Evolutionary conservation across 2,888 invertebrate species (phyloP), one percentile per base, ranked within the genome.

Genomic region (Operophtera brumata): DNA sequence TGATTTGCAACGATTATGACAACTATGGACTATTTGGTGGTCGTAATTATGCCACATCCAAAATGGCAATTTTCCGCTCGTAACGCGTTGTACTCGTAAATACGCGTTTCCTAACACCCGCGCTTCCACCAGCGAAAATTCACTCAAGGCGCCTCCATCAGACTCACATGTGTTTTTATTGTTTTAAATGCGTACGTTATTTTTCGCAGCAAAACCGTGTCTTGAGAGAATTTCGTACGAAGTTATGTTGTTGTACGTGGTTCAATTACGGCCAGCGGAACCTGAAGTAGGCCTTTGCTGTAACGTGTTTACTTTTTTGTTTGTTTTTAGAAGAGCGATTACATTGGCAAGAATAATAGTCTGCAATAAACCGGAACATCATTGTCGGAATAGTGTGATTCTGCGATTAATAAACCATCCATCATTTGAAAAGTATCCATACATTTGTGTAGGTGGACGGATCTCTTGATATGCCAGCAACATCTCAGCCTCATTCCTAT

Each of bases 161-260:
- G 76, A 71, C 75, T 71, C 74, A 76, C 77, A 81, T 80, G 77
- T 80, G 75, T 82, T 83, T 84, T 85, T 86, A 86, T 86, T 84
- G 79, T 85, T 84, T 84, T 82, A 84, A 85, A 84, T 82, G 83
- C 80, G 78, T 80, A 79, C 80, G 78, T 76, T 84, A 81, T 84
- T 85, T 84, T 80, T 78, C 77, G 75, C 72, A 74, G 71, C 72
- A 72, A 66, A 77, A 73, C 70, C 72, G 57, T 69, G 69, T 67
- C 69, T 76, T 71, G 66, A 64, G 70, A 71, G 70, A 75, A 76
- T 75, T 80, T 71, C 66, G 69, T 73, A 77, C 75, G 74, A 78
- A 79, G 76, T 80, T 79, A 78, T 74, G 70, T 70, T 68, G 62
- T 65, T 65, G 71, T 80, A 79, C 77, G 79, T 78, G 82, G 75